phyloP scores from a whole-genome alignment of 2,797 vertebrate species.

The Tiaroga cobitis region DNA sequence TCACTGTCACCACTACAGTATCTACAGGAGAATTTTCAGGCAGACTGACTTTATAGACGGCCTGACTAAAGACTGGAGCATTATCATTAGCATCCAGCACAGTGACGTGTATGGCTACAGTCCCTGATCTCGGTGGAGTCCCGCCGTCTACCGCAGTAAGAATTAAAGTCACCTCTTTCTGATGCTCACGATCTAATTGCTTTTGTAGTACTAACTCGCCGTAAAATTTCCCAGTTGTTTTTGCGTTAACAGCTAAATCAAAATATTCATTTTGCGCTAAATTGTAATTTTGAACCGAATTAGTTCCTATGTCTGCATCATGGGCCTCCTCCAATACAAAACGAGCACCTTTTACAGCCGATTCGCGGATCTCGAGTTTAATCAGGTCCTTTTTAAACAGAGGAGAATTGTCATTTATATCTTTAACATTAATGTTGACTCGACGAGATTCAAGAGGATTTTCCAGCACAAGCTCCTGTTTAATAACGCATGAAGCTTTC shows the following conservation, averaged over 20 bases:
- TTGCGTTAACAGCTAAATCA: constrained; percentile 26
- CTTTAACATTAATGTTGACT: constrained; percentile 65
- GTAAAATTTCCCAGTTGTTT: constrained; percentile 37
- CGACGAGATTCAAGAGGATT: constrained; percentile 70
- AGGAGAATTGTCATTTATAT: constrained; percentile 72
- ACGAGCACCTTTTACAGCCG: constrained; percentile 49
- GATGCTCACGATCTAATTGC: constrained; percentile 68
- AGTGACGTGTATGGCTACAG: constrained; percentile 64
- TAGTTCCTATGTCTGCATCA: constrained; percentile 70
- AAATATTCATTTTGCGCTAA: constrained; percentile 67
- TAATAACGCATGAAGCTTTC: constrained; percentile 66
- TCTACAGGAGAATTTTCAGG: constrained; percentile 63
- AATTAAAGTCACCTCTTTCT: constrained; percentile 66
- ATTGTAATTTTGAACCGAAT: constrained; percentile 66
- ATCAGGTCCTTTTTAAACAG: constrained; percentile 46
- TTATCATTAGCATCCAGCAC: constrained; percentile 77
- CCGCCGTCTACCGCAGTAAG: constrained; percentile 72
- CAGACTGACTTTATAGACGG: constrained; percentile 67
- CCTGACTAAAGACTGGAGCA: constrained; percentile 66
- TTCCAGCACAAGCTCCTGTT: constrained; percentile 65
- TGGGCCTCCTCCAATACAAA: constrained; percentile 66
- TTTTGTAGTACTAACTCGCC: constrained; percentile 65
- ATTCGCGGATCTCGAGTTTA: constrained; percentile 65
- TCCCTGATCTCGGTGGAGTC: constrained; percentile 70
- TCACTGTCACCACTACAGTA: constrained; percentile 62